Evolutionary conservation across 2,113 vertebrate genomes (phyloP), one percentile per base, ranked within the genome.

Genomic region (Lates calcarifer): DNA sequence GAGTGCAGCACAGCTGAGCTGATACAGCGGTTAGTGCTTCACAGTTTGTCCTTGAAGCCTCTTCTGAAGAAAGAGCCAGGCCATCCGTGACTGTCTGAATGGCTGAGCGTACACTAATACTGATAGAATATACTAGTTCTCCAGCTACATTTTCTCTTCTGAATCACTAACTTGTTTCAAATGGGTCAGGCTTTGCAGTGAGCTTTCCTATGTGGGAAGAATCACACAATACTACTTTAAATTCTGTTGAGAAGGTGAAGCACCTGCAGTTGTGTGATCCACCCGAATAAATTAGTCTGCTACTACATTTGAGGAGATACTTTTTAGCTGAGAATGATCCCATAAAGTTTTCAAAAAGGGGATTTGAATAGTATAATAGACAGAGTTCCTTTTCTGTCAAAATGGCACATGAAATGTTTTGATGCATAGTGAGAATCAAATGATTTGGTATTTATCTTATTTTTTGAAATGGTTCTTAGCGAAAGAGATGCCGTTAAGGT

Each of bases 41-140:
- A 73, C 60, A 71, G 74, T 82, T 84, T 81, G 85, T 80, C 89
- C 85, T 91, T 91, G 87, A 90, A 89, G 83, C 83, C 61, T 78
- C 22, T 72, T 71, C 33, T 62, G 51, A 61, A 85, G 77, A 86
- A 80, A 70, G 53, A 87, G 60, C 43, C 66, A 35, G 51, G 72
- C 66, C 74, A 81, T 73, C 81, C 74, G 47, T 87, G 89, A 84
- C 79, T 70, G 56, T 68, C 57, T 86, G 70, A 39, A 22, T 9
- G 37, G 73, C 77, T 67, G 65, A 74, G 77, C 2, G 56, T 55
- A 68, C 69, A 57, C 71, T 58, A 64, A 77, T 51, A 49, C 72
- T 72, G 67, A 85, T 82, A 67, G 83, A 83, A 77, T 22, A 37
- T 65, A 35, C 31, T 2, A 26, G 5, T 47, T 47, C 80, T 79